phyloP scores from a whole-genome alignment of 53 echinoderm and acorn worm species.

The Hippasteria phrygiana region DNA sequence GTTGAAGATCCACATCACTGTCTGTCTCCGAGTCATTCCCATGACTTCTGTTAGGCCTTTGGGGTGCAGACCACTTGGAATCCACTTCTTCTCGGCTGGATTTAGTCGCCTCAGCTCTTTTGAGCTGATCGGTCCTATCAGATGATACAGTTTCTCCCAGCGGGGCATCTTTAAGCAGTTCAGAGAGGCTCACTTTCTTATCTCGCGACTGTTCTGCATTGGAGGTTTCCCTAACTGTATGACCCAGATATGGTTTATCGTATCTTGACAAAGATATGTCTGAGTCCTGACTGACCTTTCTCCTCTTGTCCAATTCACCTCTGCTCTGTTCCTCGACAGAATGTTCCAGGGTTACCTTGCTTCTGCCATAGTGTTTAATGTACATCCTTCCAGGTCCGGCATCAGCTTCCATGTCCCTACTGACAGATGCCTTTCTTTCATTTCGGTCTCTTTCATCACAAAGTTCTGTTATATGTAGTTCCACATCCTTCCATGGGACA shows the following conservation, averaged over 20 bases:
- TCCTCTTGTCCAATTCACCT: slow-evolving; percentile 5
- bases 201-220: background rate
- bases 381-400: background rate
- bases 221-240: background rate
- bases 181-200: slow-evolving; percentile 25
- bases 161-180: slow-evolving; percentile 13
- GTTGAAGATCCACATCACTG: slow-evolving; percentile 28
- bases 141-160: background rate
- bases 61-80: slow-evolving; percentile 10
- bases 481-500: background rate
- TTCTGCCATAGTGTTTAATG: too few species aligned
- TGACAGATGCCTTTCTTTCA: background rate
- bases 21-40: slow-evolving; percentile 43
- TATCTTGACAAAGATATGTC: background rate
- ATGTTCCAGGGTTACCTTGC: too few species aligned
- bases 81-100: background rate
- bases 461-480: slow-evolving; percentile 10
- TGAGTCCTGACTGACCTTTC: slow-evolving; percentile 8
- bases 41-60: slow-evolving; percentile 1
- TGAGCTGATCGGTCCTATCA: background rate
- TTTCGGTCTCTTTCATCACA: background rate
- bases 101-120: background rate
- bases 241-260: background rate
- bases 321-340: background rate
- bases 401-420: background rate